Percentiles rank a stretch among this genome's conserved stretches.
Evolutionary conservation across 1,140 invertebrate species (phyloP).

Genomic region (Lineus longissimus): DNA sequence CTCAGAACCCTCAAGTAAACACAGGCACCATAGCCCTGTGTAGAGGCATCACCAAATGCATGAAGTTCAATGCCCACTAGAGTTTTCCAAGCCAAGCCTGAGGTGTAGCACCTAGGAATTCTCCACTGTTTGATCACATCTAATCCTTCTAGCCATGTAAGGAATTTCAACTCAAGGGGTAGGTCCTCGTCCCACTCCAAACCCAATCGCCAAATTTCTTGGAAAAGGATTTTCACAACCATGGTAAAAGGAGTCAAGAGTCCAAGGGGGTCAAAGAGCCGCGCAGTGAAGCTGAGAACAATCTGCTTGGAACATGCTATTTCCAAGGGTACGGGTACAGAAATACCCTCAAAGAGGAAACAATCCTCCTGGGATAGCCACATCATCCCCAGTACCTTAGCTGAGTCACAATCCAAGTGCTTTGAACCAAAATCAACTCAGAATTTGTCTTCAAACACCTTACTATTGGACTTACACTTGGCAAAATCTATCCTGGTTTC

Average conservation of each 20-base stretch:
- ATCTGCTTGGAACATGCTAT: background rate
- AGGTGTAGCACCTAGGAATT: background rate
- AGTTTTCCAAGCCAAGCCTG: too few species aligned
- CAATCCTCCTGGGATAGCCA: constrained; percentile 1
- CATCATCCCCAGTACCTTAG: background rate
- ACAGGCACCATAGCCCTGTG: too few species aligned
- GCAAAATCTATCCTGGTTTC: background rate
- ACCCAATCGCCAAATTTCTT: background rate
- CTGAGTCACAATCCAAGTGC: too few species aligned
- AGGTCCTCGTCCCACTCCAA: constrained; percentile 5
- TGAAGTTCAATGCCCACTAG: too few species aligned
- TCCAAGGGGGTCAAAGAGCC: constrained; percentile 5
- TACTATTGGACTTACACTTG: constrained; percentile 5
- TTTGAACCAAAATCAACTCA: background rate
- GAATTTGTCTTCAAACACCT: background rate
- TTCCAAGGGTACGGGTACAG: background rate
- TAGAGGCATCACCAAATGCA: too few species aligned
- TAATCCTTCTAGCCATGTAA: background rate
- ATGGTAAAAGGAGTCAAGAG: background rate
- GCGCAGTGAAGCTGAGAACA: background rate
- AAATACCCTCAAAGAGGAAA: constrained; percentile 4
- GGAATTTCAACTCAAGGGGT: background rate
- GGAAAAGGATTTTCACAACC: background rate
- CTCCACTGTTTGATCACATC: background rate
- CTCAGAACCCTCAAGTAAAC: too few species aligned